Percentiles rank a stretch among this genome's conserved stretches.
Conservation (phyloP, 2,797 vertebrate genomes). For the Oophaga sylvatica region DNA sequence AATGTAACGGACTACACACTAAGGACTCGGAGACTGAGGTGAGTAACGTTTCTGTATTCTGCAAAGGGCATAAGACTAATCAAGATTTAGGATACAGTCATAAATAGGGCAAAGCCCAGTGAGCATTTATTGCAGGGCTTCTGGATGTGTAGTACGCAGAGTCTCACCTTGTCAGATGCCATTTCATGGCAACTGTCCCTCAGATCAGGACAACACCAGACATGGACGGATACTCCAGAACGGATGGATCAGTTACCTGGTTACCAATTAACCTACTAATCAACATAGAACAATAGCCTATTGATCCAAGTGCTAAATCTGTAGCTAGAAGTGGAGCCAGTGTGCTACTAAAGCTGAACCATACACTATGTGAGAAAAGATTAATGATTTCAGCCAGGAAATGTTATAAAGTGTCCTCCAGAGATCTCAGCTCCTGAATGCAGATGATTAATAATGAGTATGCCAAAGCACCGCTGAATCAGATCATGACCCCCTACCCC, state of each 20-base stretch:
- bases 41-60: neutral
- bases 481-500: neutral
- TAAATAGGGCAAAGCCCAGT: conserved; percentile 1
- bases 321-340: neutral
- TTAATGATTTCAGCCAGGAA: conserved; percentile 21
- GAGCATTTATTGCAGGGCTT: neutral
- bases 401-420: neutral
- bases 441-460: conserved; percentile 21
- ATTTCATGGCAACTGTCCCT: neutral
- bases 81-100: neutral
- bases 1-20: neutral
- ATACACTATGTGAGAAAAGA: neutral
- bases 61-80: neutral
- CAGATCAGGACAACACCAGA: neutral
- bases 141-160: neutral
- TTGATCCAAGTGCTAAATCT: neutral
- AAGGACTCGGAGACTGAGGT: neutral
- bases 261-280: conserved; percentile 21
- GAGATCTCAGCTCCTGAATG: conserved; percentile 9
- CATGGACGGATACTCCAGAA: neutral
- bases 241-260: neutral
- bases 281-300: neutral
- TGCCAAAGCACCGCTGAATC: conserved; percentile 2
- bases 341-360: neutral
- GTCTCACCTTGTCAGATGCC: neutral